Evolutionary conservation across 1,140 invertebrate species (phyloP).

Genomic region (Holcopasites calliopsidis): DNA sequence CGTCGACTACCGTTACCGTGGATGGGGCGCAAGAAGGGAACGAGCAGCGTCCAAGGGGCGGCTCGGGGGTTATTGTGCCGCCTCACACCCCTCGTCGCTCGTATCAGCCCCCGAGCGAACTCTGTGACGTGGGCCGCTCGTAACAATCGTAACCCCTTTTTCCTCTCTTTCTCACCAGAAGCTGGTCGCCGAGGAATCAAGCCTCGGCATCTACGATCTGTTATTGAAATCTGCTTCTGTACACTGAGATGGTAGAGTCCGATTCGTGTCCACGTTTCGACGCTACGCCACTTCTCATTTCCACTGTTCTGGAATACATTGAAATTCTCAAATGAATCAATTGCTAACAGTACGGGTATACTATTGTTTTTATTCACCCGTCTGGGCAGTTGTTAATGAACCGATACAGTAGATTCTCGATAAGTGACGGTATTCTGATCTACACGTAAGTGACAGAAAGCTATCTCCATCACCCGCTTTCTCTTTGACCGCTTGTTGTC

Average conservation of each 20-base stretch:
- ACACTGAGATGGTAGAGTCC: neutral
- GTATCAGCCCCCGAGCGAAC: conserved; percentile 18
- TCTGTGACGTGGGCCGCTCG: conserved; percentile 31
- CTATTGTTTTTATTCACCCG: neutral
- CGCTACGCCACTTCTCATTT: conserved; percentile 20
- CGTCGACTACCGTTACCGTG: conserved; percentile 69
- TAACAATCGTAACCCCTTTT: conserved; percentile 52
- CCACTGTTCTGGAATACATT: conserved; percentile 30
- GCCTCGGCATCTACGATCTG: neutral
- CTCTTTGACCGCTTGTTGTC: too few species aligned
- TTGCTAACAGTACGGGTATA: too few species aligned
- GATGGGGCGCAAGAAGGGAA: conserved; percentile 35
- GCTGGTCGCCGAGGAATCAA: neutral
- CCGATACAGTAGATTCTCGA: too few species aligned
- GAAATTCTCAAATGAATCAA: too few species aligned
- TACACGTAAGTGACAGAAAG: too few species aligned
- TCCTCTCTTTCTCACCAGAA: conserved; percentile 26
- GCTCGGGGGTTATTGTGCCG: conserved; percentile 54
- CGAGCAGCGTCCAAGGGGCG: conserved; percentile 32
- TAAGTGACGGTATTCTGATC: too few species aligned
- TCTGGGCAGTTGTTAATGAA: too few species aligned
- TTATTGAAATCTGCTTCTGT: conserved; percentile 17
- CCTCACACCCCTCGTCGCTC: conserved; percentile 14
- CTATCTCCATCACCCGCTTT: too few species aligned
- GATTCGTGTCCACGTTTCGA: conserved; percentile 15